phyloP scores from a whole-genome alignment of 1,140 invertebrate species.

The Monochamus saltuarius region DNA sequence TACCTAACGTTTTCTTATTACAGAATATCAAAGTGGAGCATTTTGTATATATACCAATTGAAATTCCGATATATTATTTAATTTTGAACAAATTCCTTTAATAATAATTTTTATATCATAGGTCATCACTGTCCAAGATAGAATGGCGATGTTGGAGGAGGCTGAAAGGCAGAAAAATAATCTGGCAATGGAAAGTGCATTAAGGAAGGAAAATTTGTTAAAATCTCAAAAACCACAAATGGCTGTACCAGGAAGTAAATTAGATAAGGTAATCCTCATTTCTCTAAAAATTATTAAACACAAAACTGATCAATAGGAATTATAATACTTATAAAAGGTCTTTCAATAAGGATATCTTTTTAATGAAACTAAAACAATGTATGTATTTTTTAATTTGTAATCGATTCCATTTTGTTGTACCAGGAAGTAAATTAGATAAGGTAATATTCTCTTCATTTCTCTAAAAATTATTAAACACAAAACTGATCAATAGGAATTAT shows the following conservation, averaged over 20 bases:
- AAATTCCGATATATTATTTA: too few species aligned
- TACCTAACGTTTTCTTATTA: too few species aligned
- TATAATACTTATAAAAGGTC: not conserved
- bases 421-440: constrained; percentile 31
- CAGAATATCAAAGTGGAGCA: too few species aligned
- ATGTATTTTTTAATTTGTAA: not conserved
- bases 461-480: not conserved
- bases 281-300: not conserved
- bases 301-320: not conserved
- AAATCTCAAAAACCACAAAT: constrained; percentile 28
- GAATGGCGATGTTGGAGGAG: constrained; percentile 38
- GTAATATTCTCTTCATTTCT: not conserved
- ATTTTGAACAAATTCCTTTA: too few species aligned
- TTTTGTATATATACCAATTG: too few species aligned
- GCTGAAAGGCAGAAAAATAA: constrained; percentile 37
- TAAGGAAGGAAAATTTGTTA: constrained; percentile 38
- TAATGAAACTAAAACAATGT: not conserved
- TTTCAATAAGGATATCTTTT: not conserved
- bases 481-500: not conserved
- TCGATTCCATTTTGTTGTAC: constrained; percentile 5
- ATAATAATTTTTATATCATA: constrained; percentile 20
- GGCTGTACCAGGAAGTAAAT: constrained; percentile 28
- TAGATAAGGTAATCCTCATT: constrained; percentile 20
- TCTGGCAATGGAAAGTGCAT: constrained; percentile 35
- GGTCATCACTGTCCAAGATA: constrained; percentile 39